Evolutionary conservation across 2,113 vertebrate species (phyloP).

Genomic region (Orcinus orca): DNA sequence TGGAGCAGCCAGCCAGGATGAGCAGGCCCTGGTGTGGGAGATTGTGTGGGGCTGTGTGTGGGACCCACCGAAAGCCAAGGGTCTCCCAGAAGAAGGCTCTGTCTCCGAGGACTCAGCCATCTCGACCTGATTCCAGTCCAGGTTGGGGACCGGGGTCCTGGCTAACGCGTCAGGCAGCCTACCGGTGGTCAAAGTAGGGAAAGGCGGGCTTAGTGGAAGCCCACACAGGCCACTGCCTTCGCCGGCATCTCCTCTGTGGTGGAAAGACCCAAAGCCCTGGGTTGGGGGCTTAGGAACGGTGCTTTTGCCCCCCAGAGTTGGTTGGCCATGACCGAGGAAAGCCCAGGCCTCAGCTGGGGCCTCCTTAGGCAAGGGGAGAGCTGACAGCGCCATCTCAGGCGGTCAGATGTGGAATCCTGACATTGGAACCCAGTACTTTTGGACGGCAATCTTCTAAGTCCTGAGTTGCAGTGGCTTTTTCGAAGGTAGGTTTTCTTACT

Average conservation of each 20-base stretch:
- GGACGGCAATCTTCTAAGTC: background rate
- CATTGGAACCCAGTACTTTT: background rate
- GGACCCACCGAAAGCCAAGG: background rate
- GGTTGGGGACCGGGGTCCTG: background rate
- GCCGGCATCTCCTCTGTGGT: background rate
- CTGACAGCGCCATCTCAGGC: accelerated
- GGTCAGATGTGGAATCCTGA: no score
- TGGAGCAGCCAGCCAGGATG: background rate
- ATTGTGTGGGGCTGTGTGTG: accelerated
- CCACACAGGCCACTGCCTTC: background rate
- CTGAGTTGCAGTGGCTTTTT: background rate
- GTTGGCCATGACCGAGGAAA: background rate
- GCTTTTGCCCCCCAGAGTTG: background rate
- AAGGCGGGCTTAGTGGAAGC: background rate
- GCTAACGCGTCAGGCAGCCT: background rate
- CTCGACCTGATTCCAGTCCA: background rate
- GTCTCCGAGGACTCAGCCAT: background rate
- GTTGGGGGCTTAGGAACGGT: accelerated
- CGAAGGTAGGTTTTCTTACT: background rate
- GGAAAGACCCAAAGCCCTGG: background rate
- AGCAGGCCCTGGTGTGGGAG: background rate
- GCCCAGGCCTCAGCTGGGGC: background rate
- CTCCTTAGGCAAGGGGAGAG: background rate
- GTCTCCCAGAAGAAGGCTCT: background rate
- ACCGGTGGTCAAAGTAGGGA: background rate